Percentiles rank a stretch among this genome's conserved stretches.
These are phyloP conservation scores for Ara ararauna DNA, from an alignment of 2,797 vertebrate species.

Conservation along the genomic window DNA sequence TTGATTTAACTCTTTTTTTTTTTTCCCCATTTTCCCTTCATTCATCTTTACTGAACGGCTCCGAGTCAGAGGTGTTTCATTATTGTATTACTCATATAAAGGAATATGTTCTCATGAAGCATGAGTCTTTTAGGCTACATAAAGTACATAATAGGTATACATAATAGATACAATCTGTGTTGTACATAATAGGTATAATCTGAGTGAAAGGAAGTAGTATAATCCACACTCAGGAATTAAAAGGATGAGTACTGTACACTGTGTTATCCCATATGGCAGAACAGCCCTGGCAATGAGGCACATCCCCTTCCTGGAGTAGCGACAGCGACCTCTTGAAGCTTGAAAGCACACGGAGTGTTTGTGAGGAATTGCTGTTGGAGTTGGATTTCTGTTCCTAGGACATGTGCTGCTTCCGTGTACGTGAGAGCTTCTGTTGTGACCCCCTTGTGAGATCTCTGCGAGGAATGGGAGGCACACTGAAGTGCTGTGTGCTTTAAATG, in stretches of 20 bases:
- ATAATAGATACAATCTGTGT: too few relatives aligned
- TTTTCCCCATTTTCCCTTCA: neutral
- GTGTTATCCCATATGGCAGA: neutral
- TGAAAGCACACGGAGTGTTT: neutral
- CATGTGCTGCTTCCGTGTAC: neutral
- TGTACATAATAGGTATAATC: neutral
- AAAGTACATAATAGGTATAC: neutral
- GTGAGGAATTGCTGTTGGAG: neutral
- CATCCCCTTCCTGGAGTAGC: neutral
- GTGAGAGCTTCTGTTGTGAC: neutral
- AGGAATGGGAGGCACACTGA: neutral
- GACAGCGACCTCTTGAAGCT: neutral
- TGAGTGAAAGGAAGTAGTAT: neutral
- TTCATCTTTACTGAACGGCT: neutral
- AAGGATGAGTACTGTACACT: neutral
- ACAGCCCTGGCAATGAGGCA: neutral
- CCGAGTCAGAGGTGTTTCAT: neutral
- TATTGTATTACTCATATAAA: neutral
- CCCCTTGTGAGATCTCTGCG: accelerated
- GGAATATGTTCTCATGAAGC: neutral
- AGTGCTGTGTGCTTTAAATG: neutral
- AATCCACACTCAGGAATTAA: neutral
- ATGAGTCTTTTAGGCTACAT: neutral
- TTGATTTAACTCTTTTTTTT: neutral
- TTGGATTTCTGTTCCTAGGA: neutral